phyloP scores from a whole-genome alignment of 2,888 invertebrate genomes.

The Dorcus hopei region DNA sequence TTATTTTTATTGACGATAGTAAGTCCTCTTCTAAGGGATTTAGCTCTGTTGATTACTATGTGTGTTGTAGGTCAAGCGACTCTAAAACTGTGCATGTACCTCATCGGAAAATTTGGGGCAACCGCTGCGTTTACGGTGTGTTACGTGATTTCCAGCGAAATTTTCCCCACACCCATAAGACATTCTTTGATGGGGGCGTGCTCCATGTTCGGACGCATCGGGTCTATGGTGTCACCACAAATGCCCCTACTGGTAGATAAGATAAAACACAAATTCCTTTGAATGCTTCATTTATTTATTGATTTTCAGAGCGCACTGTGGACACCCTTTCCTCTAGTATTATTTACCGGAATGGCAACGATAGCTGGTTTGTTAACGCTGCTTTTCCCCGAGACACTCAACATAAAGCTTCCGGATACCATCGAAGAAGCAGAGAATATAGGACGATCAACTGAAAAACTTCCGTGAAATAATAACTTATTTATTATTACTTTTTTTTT shows the following conservation, averaged over 20 bases:
- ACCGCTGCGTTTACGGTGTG: slow-evolving; percentile 63
- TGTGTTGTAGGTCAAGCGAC: slow-evolving; percentile 53
- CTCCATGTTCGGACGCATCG: slow-evolving; percentile 64
- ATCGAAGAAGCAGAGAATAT: slow-evolving; percentile 64
- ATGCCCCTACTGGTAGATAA: slow-evolving; percentile 60
- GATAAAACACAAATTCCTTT: slow-evolving; percentile 30
- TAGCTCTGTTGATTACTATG: not conserved
- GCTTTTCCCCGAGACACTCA: slow-evolving; percentile 67
- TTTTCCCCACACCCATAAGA: slow-evolving; percentile 64
- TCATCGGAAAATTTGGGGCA: slow-evolving; percentile 65
- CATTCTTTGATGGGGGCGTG: slow-evolving; percentile 62
- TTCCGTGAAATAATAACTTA: not conserved
- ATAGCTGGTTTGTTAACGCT: slow-evolving; percentile 61
- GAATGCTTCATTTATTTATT: not conserved
- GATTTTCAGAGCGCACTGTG: slow-evolving; percentile 41
- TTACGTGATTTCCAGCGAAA: slow-evolving; percentile 66
- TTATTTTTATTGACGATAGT: slow-evolving; percentile 59
- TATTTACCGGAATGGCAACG: slow-evolving; percentile 62
- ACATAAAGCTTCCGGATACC: slow-evolving; percentile 64
- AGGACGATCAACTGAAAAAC: slow-evolving; percentile 27
- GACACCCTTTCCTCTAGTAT: slow-evolving; percentile 58
- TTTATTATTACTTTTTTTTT: not conserved
- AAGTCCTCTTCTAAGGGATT: slow-evolving; percentile 34
- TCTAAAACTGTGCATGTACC: slow-evolving; percentile 53
- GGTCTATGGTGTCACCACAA: slow-evolving; percentile 65